Evolutionary conservation across 2,113 vertebrate species (phyloP), one percentile per base, ranked within the genome.

Genomic region (Nestor notabilis): DNA sequence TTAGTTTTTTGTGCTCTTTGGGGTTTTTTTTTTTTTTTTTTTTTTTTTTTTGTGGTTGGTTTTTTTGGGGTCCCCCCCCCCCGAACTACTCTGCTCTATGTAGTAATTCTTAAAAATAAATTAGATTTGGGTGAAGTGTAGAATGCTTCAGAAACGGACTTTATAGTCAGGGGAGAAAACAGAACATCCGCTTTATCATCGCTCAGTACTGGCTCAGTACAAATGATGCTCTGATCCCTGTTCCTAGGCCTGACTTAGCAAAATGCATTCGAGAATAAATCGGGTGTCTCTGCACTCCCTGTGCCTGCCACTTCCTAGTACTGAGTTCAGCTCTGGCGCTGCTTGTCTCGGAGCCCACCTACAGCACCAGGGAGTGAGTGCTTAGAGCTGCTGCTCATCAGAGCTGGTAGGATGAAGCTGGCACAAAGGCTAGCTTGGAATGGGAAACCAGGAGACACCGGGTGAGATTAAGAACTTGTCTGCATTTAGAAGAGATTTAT

Each of bases 271-370:
- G 56, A 6, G 33, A 82, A 91, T 52, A 93, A 85, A 94, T 85
- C 0, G 3, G 78, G 63, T 93, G 77, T 66, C 46, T 93, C 96
- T 63, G 92, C 85, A 72, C 71, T 70, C 70, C 68, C 77, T 68
- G 95, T 89, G 96, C 95, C 93, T 94, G 95, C 50, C 83, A 0
- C 95, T 88, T 87, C 95, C 94, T 93, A 69, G 95, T 12, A 97
- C 96, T 2, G 70, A 61, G 52, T 68, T 60, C 81, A 64, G 91
- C 82, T 90, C 90, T 74, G 63, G 88, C 87, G n/a, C 77, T 23
- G 52, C 0, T 3, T 3, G 17, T 44, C 70, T 85, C 68, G 4
- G 87, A 93, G 79, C 88, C 92, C 83, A 94, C 96, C 88, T 93
- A 66, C 79, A 63, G 85, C 88, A 93, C 3, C 37, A 43, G 92